Conservation (phyloP, 2,113 vertebrate genomes). For the Muntiacus muntjak region DNA sequence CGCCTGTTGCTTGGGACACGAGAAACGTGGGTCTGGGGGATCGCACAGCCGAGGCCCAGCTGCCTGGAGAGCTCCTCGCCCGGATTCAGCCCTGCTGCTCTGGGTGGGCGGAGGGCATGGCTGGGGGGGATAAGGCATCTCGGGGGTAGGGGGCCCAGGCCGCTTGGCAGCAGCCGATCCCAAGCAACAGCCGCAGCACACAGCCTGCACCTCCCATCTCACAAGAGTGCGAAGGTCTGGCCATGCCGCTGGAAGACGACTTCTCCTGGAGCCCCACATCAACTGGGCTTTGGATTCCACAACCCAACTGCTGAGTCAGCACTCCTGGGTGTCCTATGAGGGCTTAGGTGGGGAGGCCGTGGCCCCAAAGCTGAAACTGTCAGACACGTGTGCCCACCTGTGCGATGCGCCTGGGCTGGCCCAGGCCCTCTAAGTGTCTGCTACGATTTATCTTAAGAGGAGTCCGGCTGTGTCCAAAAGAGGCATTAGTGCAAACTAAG, state of each 20-base stretch:
- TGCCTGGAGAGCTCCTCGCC: neutral
- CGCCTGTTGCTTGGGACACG: no score
- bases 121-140: neutral
- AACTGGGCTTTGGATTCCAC: slow-evolving; percentile 7
- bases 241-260: neutral
- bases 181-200: accelerated
- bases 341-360: neutral
- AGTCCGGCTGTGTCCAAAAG: neutral
- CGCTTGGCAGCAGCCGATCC: neutral
- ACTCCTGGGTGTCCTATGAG: neutral
- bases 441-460: neutral
- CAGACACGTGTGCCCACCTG: neutral
- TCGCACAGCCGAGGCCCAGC: neutral
- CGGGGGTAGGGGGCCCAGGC: neutral
- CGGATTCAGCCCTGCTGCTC: neutral
- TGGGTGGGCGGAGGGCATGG: no score
- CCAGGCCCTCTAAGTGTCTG: neutral
- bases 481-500: neutral
- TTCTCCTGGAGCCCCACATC: neutral
- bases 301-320: neutral
- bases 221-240: neutral
- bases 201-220: neutral
- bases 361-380: neutral
- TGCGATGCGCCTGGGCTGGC: neutral
- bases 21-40: neutral